A percentile compares a stretch with the other conserved stretches of the same genome.
Evolutionary conservation across 2,888 invertebrate species (phyloP).

Genomic region (Steinernema hermaphroditum): DNA sequence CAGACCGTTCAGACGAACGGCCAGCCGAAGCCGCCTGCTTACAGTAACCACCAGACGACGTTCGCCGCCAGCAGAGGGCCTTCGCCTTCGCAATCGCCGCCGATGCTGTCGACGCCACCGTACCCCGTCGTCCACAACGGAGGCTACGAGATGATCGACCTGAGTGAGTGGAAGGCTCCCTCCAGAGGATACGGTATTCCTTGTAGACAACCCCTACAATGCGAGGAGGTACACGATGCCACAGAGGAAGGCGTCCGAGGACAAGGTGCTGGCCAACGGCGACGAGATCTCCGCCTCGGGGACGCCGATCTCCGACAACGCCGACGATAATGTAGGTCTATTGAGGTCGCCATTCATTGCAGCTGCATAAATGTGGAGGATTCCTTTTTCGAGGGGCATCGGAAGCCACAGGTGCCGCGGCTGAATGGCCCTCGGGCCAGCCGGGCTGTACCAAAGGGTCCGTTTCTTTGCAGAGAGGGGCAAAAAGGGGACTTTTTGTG

Average conservation of each 20-base stretch:
- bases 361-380: no score
- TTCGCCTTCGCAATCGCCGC: constrained; percentile 19
- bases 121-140: constrained; percentile 10
- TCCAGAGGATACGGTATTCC: not conserved
- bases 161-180: not conserved
- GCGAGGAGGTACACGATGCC: constrained; percentile 24
- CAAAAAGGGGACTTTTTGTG: not conserved
- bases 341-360: no score
- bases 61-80: not conserved
- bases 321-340: constrained; percentile 16
- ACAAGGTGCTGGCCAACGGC: constrained; percentile 26
- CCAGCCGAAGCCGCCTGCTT: not conserved
- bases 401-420: no score
- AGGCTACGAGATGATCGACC: constrained; percentile 15
- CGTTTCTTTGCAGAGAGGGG: no score
- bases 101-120: constrained; percentile 3
- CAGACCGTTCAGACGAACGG: not conserved
- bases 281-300: constrained; percentile 24
- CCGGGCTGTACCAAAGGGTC: no score
- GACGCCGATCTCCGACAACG: constrained; percentile 26
- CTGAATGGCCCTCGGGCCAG: no score
- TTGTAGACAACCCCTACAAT: constrained; percentile 10
- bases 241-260: constrained; percentile 17
- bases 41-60: not conserved
- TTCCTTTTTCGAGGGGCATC: no score